Percentiles rank a stretch among this genome's conserved stretches.
Evolutionary conservation across 2,888 invertebrate genomes (phyloP).

Genomic region (Chrysolina haemoptera): DNA sequence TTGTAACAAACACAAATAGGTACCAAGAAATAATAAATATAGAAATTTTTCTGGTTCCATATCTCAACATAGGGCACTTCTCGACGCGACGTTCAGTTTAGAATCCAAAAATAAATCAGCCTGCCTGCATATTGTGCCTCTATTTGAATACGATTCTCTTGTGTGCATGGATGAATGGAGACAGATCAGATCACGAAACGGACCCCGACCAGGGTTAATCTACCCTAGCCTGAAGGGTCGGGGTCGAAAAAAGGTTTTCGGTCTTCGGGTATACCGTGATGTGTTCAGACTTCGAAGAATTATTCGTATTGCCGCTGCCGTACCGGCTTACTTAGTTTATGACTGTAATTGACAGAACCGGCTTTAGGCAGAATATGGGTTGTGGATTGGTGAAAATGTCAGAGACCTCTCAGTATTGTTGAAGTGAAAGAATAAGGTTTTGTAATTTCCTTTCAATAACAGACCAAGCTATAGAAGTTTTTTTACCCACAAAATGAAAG

Average conservation of each 20-base stretch:
- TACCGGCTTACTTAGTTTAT: conserved; percentile 2
- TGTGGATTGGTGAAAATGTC: not conserved
- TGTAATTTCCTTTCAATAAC: too few relatives aligned
- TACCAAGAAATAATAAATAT: not conserved
- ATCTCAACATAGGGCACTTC: not conserved
- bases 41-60: not conserved
- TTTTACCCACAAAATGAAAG: too few relatives aligned
- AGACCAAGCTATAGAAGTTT: too few relatives aligned
- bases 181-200: conserved; percentile 28
- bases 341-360: not conserved
- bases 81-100: not conserved
- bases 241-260: conserved; percentile 46
- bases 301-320: not conserved
- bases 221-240: conserved; percentile 44
- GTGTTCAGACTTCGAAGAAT: conserved; percentile 19
- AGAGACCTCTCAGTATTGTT: too few relatives aligned
- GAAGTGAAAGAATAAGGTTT: too few relatives aligned
- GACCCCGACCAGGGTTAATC: conserved; percentile 55
- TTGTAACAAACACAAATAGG: too few relatives aligned
- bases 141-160: conserved; percentile 22
- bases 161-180: conserved; percentile 26
- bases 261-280: conserved; percentile 13
- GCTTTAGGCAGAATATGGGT: not conserved
- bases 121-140: conserved; percentile 18
- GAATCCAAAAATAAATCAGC: not conserved